These are phyloP conservation scores for Limnephilus marmoratus DNA, from an alignment of 2,888 invertebrate genomes.

Conservation along the genomic window DNA sequence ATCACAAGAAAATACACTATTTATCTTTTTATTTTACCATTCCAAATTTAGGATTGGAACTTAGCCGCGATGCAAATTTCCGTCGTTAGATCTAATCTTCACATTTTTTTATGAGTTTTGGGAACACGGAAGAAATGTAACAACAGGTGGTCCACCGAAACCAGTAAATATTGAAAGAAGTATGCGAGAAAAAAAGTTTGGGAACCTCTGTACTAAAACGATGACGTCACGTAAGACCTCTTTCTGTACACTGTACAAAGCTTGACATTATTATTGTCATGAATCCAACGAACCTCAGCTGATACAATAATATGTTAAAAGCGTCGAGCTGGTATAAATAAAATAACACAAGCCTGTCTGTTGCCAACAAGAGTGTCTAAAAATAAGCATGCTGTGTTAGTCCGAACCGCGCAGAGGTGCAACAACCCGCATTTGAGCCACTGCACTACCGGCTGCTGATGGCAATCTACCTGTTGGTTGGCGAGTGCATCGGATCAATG, in stretches of 20 bases:
- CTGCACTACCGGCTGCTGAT: conserved; percentile 43
- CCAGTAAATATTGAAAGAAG: no score
- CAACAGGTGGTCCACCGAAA: no score
- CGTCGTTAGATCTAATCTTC: no score
- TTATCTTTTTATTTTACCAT: no score
- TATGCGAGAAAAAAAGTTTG: no score
- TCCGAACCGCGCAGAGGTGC: background rate
- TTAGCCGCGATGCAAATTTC: no score
- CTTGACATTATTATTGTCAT: background rate
- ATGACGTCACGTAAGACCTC: no score
- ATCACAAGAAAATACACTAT: no score
- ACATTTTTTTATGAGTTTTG: no score
- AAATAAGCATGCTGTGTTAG: background rate
- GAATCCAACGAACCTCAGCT: background rate
- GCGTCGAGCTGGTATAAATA: background rate
- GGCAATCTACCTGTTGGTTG: conserved; percentile 59
- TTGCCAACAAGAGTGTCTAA: background rate
- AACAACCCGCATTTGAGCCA: conserved; percentile 32
- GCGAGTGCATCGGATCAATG: conserved; percentile 62
- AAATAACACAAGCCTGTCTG: background rate
- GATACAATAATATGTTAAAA: background rate
- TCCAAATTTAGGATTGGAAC: no score
- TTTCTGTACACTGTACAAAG: background rate
- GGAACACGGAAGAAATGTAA: no score
- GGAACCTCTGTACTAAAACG: no score